phyloP scores from a whole-genome alignment of 23 tunicate species.

The Corella eumyota region DNA sequence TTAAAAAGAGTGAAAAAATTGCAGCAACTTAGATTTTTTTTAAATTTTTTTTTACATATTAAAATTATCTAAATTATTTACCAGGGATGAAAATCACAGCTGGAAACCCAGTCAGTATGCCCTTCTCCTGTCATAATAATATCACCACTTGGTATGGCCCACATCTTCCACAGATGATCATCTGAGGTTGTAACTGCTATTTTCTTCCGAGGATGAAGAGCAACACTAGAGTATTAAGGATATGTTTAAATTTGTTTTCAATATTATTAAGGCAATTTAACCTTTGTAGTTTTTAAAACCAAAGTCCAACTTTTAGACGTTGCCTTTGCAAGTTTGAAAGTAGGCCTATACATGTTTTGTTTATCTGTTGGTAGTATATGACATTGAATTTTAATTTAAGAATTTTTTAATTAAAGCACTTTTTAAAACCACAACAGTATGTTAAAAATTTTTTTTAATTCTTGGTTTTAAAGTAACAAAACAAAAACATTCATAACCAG shows the following conservation, averaged over 20 bases:
- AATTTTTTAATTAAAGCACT: no score
- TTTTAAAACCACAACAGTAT: no score
- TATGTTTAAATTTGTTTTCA: not conserved
- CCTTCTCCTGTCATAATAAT: constrained; percentile 90
- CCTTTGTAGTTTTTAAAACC: no score
- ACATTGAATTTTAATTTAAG: no score
- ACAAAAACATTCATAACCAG: no score
- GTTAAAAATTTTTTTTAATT: no score
- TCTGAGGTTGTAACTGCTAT: constrained; percentile 82
- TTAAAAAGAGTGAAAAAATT: not conserved
- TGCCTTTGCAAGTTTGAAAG: no score
- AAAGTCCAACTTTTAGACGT: no score
- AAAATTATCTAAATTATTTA: not conserved
- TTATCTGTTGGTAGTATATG: no score
- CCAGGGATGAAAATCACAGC: constrained; percentile 80
- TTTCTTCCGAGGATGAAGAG: constrained; percentile 86
- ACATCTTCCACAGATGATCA: constrained; percentile 88
- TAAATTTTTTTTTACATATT: not conserved
- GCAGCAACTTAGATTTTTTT: not conserved
- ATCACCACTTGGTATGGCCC: constrained; percentile 78
- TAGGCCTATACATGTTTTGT: no score
- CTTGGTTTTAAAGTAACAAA: no score
- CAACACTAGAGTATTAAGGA: constrained; percentile 46
- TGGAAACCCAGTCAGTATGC: constrained; percentile 90
- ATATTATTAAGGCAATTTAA: not conserved